A percentile compares a stretch with the other conserved stretches of the same genome.
Conservation (phyloP, 2,797 vertebrate species). For the Notolepis coatsorum region DNA sequence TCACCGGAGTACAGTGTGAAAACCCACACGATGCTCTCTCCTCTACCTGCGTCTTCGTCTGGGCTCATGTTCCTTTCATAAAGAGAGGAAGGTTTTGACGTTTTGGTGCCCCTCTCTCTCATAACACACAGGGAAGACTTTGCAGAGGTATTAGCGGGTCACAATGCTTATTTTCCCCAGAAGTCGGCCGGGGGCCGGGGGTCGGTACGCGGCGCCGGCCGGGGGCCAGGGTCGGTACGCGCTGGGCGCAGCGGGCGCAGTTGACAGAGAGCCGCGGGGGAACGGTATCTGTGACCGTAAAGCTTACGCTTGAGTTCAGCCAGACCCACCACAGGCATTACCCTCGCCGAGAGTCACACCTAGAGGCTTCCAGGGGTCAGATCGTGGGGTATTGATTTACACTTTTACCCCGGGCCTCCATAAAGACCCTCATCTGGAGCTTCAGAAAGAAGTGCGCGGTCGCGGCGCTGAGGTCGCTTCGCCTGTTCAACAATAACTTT, state of each 20-base stretch:
- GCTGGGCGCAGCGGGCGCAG: constrained; percentile 6
- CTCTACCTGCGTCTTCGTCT: neutral
- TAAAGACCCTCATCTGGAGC: constrained; percentile 14
- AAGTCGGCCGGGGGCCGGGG: constrained; percentile 18
- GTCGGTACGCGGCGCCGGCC: constrained; percentile 10
- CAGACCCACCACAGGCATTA: constrained; percentile 27
- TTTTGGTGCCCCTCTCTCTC: constrained; percentile 12
- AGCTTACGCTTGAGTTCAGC: constrained; percentile 23
- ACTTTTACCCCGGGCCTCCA: neutral
- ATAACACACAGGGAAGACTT: constrained; percentile 17
- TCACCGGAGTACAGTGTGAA: constrained; percentile 51
- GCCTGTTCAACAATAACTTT: constrained; percentile 26
- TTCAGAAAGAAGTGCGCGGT: neutral
- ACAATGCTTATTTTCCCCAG: constrained; percentile 38
- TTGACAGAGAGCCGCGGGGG: constrained; percentile 30
- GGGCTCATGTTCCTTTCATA: constrained; percentile 26
- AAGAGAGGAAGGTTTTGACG: constrained; percentile 20
- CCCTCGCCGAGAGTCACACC: constrained; percentile 35
- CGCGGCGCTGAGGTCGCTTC: neutral
- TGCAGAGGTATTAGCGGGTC: constrained; percentile 19
- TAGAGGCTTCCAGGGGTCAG: constrained; percentile 31
- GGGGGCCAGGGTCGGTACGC: constrained; percentile 15
- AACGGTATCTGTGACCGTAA: constrained; percentile 18
- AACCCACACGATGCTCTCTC: constrained; percentile 25
- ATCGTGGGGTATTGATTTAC: constrained; percentile 47